Conservation (phyloP, 2,888 invertebrate species). For the Cantharis lateralis region DNA sequence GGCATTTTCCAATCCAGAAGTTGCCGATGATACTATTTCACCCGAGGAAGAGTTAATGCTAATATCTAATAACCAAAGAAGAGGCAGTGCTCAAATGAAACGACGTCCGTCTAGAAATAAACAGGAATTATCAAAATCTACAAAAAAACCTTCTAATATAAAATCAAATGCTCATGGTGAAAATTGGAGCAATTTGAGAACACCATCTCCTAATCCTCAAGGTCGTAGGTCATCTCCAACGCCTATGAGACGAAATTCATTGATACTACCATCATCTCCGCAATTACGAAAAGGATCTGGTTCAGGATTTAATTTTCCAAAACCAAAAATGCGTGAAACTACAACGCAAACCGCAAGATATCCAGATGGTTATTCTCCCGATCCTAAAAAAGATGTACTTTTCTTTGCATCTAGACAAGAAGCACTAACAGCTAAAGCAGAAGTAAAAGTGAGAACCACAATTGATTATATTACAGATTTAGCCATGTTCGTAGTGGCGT, state of each 20-base stretch:
- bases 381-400: constrained; percentile 3
- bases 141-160: not conserved
- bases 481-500: constrained; percentile 74
- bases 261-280: not conserved
- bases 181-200: constrained; percentile 27
- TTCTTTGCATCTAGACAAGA: constrained; percentile 54
- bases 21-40: constrained; percentile 14
- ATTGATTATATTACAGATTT: constrained; percentile 77
- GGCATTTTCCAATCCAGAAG: constrained; percentile 7
- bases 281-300: constrained; percentile 6
- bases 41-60: constrained; percentile 13
- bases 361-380: not conserved
- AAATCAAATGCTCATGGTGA: constrained; percentile 1
- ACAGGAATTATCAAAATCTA: constrained; percentile 2
- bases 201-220: constrained; percentile 19
- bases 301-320: not conserved
- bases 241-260: constrained; percentile 27
- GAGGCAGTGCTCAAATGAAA: constrained; percentile 14
- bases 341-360: constrained; percentile 51
- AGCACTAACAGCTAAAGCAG: constrained; percentile 65
- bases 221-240: constrained; percentile 32
- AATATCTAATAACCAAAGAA: constrained; percentile 1
- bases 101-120: constrained; percentile 9
- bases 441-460: constrained; percentile 69
- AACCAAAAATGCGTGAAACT: constrained; percentile 49